Evolutionary conservation across 2,113 vertebrate genomes (phyloP).

Genomic region (Condylura cristata): DNA sequence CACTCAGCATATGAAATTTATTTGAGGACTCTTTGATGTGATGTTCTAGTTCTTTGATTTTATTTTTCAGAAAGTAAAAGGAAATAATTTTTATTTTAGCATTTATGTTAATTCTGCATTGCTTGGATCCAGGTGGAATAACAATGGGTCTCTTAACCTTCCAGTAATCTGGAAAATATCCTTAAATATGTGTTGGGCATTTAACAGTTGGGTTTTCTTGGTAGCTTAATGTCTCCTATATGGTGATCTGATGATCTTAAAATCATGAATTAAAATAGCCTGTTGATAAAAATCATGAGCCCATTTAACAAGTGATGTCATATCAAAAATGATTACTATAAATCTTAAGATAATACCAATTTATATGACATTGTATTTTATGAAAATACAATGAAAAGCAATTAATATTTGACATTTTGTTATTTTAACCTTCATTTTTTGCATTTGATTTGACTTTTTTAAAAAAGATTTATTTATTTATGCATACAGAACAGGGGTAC

Average conservation of each 20-base stretch:
- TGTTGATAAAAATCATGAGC: neutral
- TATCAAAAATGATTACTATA: neutral
- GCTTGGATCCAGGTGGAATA: constrained; percentile 42
- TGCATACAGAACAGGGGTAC: no score
- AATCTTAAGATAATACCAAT: neutral
- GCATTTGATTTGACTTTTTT: no score
- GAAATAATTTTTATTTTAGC: constrained; percentile 53
- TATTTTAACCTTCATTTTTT: constrained; percentile 24
- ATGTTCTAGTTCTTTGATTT: constrained; percentile 64
- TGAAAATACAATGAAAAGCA: constrained; percentile 33
- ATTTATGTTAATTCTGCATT: constrained; percentile 51
- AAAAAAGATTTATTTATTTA: no score
- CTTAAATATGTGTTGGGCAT: constrained; percentile 53
- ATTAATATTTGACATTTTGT: neutral
- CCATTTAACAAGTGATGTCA: neutral
- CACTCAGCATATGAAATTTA: neutral
- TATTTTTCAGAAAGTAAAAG: constrained; percentile 38
- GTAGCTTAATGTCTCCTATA: constrained; percentile 3
- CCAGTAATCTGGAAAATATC: constrained; percentile 39
- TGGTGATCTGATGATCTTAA: neutral
- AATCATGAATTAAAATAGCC: constrained; percentile 16
- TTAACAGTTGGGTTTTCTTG: neutral
- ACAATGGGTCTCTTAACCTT: constrained; percentile 17
- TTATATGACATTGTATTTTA: constrained; percentile 26
- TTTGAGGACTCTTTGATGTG: constrained; percentile 60